phyloP scores from a whole-genome alignment of 2,113 vertebrate species.

The Gallinago undulata region DNA sequence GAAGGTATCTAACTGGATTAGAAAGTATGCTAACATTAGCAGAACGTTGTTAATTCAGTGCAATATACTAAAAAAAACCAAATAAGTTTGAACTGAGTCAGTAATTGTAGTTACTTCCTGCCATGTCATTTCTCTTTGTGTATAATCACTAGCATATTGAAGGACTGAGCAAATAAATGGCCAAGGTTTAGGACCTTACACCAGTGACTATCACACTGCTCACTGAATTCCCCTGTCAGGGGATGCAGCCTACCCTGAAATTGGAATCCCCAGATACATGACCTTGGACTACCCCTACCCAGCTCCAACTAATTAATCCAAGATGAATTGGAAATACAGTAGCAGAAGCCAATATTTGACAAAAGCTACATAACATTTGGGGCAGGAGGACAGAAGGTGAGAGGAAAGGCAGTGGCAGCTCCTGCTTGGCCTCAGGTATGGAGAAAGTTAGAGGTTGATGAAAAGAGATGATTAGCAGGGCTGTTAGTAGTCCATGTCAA shows the following conservation, averaged over 20 bases:
- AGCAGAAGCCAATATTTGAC: not conserved
- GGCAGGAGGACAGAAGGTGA: not conserved
- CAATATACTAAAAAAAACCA: not conserved
- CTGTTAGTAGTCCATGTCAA: not conserved
- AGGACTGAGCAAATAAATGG: not conserved
- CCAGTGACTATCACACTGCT: not conserved
- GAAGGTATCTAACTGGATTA: not conserved
- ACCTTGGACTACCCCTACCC: not conserved
- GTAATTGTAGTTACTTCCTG: not conserved
- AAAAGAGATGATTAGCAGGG: not conserved
- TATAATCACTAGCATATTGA: not conserved
- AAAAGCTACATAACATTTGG: not conserved
- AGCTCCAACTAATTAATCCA: not conserved
- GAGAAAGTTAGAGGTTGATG: not conserved
- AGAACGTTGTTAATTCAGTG: not conserved
- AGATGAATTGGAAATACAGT: not conserved
- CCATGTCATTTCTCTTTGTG: not conserved
- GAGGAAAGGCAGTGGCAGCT: not conserved
- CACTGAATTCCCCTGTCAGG: not conserved
- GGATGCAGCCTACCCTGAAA: not conserved
- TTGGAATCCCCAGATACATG: rapidly evolving
- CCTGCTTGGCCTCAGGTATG: not conserved
- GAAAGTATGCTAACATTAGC: not conserved
- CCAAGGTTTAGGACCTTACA: not conserved
- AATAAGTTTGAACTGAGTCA: not conserved